Evolutionary conservation across 2,113 vertebrate genomes (phyloP).

Genomic region (Thamnophis sirtalis): DNA sequence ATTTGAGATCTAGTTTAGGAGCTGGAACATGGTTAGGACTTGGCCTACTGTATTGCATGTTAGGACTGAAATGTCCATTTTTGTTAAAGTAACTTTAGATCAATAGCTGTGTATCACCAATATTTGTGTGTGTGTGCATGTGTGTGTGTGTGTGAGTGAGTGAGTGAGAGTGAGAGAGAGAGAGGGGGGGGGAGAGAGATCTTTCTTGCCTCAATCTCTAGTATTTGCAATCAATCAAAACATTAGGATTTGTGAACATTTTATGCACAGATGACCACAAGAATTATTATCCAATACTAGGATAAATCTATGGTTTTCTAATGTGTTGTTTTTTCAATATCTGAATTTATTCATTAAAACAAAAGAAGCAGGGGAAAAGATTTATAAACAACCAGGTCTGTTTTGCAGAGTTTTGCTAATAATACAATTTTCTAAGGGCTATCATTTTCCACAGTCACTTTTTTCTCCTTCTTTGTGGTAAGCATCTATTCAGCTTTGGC

Average conservation of each 20-base stretch:
- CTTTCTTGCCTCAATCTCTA: background rate
- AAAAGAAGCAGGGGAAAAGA: background rate
- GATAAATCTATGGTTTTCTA: background rate
- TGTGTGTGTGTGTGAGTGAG: no score
- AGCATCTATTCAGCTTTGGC: background rate
- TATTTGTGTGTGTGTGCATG: no score
- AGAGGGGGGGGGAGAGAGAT: no score
- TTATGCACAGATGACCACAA: background rate
- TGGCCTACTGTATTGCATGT: background rate
- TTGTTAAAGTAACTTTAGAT: background rate
- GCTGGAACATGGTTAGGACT: background rate
- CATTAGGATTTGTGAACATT: background rate
- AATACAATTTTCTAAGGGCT: background rate
- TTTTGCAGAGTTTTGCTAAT: background rate
- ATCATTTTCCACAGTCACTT: background rate
- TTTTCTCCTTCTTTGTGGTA: background rate
- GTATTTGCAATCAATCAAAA: background rate
- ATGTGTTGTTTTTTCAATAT: background rate
- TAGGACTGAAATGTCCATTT: background rate
- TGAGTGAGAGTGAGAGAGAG: no score
- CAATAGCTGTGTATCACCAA: background rate
- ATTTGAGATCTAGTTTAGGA: background rate
- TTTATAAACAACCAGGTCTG: background rate
- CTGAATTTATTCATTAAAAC: background rate
- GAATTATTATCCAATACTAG: background rate